A percentile compares a stretch with the other conserved stretches of the same genome.
Evolutionary conservation across 2,113 vertebrate genomes (phyloP).

Genomic region (Cottus gobio): DNA sequence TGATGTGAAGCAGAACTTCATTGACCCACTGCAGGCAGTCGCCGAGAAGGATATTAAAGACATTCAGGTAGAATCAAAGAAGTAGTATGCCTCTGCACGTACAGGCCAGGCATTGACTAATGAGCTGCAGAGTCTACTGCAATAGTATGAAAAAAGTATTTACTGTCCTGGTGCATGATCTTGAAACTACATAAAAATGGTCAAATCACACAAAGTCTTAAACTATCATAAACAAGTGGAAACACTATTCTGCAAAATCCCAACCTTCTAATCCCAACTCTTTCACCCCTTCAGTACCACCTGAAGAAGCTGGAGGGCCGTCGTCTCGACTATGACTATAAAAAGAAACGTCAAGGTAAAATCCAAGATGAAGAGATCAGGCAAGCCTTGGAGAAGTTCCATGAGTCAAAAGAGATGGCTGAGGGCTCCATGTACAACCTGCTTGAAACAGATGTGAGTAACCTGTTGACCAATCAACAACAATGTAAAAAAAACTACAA

Average conservation of each 20-base stretch:
- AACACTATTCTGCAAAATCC: neutral
- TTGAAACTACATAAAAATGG: neutral
- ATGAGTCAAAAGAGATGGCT: conserved; percentile 94
- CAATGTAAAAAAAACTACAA: neutral
- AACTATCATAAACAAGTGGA: neutral
- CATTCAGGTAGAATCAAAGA: conserved; percentile 89
- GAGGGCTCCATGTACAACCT: conserved; percentile 96
- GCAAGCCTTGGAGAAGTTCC: conserved; percentile 93
- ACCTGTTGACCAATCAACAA: neutral
- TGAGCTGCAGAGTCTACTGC: neutral
- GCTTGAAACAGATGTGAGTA: conserved; percentile 94
- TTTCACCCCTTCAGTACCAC: conserved; percentile 85
- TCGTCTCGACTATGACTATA: conserved; percentile 97
- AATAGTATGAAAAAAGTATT: neutral
- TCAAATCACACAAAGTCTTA: neutral
- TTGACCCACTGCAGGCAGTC: conserved; percentile 96
- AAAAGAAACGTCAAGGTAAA: conserved; percentile 98
- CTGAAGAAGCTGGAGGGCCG: conserved; percentile 96
- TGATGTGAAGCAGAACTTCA: conserved; percentile 98
- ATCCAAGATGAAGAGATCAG: conserved; percentile 93
- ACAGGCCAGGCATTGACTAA: conserved; percentile 4
- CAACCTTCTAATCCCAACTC: conserved; percentile 39
- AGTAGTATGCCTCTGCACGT: neutral
- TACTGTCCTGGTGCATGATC: neutral
- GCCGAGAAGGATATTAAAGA: conserved; percentile 96